These are phyloP conservation scores for Hyalella azteca DNA, from an alignment of 2,888 invertebrate species.

Conservation along the genomic window DNA sequence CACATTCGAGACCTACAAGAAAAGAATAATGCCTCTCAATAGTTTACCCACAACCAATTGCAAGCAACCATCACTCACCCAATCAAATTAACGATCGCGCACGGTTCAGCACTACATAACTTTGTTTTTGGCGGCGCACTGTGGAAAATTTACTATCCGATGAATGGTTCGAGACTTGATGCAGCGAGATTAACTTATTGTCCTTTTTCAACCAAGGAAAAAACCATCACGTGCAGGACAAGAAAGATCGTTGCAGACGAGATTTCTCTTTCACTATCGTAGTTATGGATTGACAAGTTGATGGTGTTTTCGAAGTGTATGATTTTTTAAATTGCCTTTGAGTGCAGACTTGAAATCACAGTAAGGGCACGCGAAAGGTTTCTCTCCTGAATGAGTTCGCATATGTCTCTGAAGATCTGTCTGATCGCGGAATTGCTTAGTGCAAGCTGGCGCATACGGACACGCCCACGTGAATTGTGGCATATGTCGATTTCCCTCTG, in stretches of 20 bases:
- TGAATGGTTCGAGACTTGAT: no score
- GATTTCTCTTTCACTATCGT: no score
- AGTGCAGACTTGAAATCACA: constrained; percentile 49
- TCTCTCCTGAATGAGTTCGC: constrained; percentile 52
- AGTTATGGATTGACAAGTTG: not conserved
- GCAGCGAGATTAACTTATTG: no score
- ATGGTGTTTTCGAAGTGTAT: constrained; percentile 19
- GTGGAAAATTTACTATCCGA: no score
- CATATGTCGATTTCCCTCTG: not conserved
- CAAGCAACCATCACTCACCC: no score
- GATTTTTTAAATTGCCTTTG: constrained; percentile 53
- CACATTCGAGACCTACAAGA: constrained; percentile 18
- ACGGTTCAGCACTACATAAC: no score
- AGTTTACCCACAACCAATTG: no score
- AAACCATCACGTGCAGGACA: no score
- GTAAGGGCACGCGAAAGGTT: constrained; percentile 54
- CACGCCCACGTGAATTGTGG: not conserved
- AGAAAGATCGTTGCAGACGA: no score
- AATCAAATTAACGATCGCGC: no score
- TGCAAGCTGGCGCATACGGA: constrained; percentile 33
- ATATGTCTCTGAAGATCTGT: constrained; percentile 50
- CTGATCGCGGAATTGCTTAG: constrained; percentile 53
- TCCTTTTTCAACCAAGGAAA: no score
- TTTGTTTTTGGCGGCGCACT: no score
- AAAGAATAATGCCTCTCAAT: not conserved